Evolutionary conservation across 2,113 vertebrate species (phyloP).

Genomic region (mouse (Mus musculus)): DNA sequence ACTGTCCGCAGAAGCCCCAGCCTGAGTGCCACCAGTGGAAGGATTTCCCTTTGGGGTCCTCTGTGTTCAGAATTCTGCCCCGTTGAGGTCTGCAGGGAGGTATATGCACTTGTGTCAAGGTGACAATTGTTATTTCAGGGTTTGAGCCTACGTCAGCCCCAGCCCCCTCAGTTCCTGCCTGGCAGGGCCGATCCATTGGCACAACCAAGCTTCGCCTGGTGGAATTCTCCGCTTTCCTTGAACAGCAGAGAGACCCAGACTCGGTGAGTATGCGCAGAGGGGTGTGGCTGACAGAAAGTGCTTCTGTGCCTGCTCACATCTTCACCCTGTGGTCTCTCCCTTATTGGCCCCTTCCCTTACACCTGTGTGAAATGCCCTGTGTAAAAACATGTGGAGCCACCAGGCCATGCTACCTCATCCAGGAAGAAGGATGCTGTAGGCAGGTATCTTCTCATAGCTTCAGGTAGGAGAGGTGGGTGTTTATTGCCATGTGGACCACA

Average conservation of each 20-base stretch:
- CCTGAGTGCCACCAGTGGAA: not conserved
- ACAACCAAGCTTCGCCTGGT: constrained; percentile 98
- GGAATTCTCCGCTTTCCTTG: constrained; percentile 98
- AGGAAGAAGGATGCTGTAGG: not conserved
- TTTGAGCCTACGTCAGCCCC: constrained; percentile 94
- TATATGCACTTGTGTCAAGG: not conserved
- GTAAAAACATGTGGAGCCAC: not conserved
- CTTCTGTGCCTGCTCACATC: not conserved
- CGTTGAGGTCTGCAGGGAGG: too few relatives aligned
- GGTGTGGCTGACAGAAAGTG: not conserved
- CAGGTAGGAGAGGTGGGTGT: not conserved
- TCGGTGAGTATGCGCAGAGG: constrained; percentile 88
- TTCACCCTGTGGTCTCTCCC: not conserved
- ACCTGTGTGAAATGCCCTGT: not conserved
- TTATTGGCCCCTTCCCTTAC: not conserved
- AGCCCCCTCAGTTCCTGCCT: constrained; percentile 95
- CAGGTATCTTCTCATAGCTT: not conserved
- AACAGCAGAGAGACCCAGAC: constrained; percentile 98
- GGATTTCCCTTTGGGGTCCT: not conserved
- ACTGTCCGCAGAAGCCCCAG: not conserved
- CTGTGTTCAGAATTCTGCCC: not conserved
- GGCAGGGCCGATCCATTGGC: constrained; percentile 98
- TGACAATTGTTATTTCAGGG: constrained; percentile 86
- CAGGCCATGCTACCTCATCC: not conserved
- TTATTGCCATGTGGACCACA: not conserved